These are phyloP conservation scores for Acrobasis consociella DNA, from an alignment of 2,888 invertebrate genomes.

Conservation along the genomic window DNA sequence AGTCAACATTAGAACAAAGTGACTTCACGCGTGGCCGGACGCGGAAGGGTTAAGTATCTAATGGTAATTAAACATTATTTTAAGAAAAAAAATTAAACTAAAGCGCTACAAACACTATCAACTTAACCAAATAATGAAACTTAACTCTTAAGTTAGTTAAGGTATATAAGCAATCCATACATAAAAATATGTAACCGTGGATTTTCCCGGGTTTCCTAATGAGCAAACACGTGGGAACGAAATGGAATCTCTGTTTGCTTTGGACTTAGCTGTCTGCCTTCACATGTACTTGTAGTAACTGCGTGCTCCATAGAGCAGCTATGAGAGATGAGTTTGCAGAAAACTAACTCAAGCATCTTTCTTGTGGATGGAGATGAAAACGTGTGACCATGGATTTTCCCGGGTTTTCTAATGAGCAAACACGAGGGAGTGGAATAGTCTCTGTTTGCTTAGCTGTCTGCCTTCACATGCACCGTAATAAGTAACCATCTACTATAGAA, in stretches of 20 bases:
- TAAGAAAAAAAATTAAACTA: too few species aligned
- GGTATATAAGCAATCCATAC: not conserved
- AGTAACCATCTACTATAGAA: conserved; percentile 29
- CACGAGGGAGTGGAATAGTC: conserved; percentile 39
- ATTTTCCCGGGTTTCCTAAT: conserved; percentile 40
- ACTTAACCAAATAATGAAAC: too few species aligned
- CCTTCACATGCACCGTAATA: conserved; percentile 27
- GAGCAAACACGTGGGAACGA: conserved; percentile 46
- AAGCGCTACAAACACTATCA: too few species aligned
- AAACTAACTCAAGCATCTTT: too few species aligned
- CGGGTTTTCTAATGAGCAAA: conserved; percentile 51
- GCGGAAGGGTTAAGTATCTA: too few species aligned
- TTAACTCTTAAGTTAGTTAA: too few species aligned
- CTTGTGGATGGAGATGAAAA: not conserved
- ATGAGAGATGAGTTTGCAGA: too few species aligned
- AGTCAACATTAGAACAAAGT: too few species aligned
- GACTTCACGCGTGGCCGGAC: too few species aligned
- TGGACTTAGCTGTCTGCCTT: conserved; percentile 19
- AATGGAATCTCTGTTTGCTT: conserved; percentile 48
- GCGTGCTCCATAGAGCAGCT: conserved; percentile 25
- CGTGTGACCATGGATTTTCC: conserved; percentile 15
- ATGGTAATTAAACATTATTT: too few species aligned
- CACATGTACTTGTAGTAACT: conserved; percentile 27
- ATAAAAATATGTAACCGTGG: not conserved
- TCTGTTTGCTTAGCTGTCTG: conserved; percentile 40